Conservation (phyloP, 2,797 vertebrate genomes). For the Pogonophryne albipinna region DNA sequence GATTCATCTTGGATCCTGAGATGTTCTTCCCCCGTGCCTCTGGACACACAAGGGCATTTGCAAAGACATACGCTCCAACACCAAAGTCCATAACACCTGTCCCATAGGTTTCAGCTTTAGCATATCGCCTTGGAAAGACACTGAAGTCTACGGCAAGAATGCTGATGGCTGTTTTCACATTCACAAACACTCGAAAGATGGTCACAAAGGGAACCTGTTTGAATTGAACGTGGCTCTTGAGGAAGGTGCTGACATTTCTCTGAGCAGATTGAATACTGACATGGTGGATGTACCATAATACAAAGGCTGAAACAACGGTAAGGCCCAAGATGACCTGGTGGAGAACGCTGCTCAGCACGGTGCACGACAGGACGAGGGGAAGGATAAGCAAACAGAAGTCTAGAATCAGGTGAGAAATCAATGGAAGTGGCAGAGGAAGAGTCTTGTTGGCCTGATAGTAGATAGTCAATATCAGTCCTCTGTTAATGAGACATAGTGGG, state of each 20-base stretch:
- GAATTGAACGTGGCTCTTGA: constrained; percentile 79
- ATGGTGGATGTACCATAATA: constrained; percentile 81
- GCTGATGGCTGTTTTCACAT: constrained; percentile 90
- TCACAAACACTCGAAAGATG: constrained; percentile 89
- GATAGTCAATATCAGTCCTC: constrained; percentile 89
- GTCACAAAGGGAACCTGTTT: constrained; percentile 89
- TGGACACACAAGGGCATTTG: constrained; percentile 91
- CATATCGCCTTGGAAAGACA: constrained; percentile 92
- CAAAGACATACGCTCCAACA: constrained; percentile 92
- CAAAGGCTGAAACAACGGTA: constrained; percentile 59
- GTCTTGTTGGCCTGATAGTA: constrained; percentile 74
- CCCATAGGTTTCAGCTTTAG: constrained; percentile 96
- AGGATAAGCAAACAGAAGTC: constrained; percentile 90
- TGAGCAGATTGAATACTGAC: constrained; percentile 47
- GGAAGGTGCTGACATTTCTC: constrained; percentile 80
- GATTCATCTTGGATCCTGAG: constrained; percentile 72
- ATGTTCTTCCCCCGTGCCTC: constrained; percentile 87
- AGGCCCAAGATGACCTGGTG: constrained; percentile 74
- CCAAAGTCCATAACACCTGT: constrained; percentile 97
- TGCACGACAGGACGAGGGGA: constrained; percentile 89
- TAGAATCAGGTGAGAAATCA: constrained; percentile 82
- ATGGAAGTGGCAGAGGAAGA: constrained; percentile 75
- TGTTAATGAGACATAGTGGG: constrained; percentile 87
- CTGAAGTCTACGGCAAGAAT: constrained; percentile 96
- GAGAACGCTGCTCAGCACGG: constrained; percentile 85